Base-by-base conservation (phyloP, 2,888 invertebrate species). In the Drosophila tanythrix region DNA sequence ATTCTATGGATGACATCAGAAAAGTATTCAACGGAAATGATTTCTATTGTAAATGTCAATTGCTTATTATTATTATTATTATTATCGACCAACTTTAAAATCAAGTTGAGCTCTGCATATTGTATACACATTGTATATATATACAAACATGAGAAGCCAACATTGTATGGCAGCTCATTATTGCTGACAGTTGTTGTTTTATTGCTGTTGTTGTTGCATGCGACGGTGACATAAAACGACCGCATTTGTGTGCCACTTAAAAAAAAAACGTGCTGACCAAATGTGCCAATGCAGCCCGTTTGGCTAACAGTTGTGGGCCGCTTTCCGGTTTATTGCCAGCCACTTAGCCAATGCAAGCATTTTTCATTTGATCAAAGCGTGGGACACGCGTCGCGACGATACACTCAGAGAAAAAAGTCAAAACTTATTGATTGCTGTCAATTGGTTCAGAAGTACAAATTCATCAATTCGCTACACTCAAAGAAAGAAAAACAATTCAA, bases 211-310 rank as follows among this genome's bases (percentile, higher is more conserved):
- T 59, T 60, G 75, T 58, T 75, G 80, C 81, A 79, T 77, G 81
- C 48, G 81, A 52, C 81, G 70, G 70, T 57, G 63, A 80, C 76
- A 80, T 80, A 53, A 76, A 70, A 57, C 57, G 25, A 51, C 60
- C 76, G 57, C 76, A 76, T 57, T 76, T 57, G 60, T 70, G 76
- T 80, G 77, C 77, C 81, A 76, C 57, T 77, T 77, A 66, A 66
- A 53, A 29, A 35, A 27, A 56, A n/a, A 38, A 25, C 15, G 27
- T 38, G 60, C 80, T 81, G 81, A 65, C 77, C 77, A 78, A 76
- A 78, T 81, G 77, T 46, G 77, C 51, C 76, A 76, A 80, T 64
- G 63, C 63, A 62, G 29, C 38, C 18, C 43, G 33, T 33, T 75
- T 75, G 59, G 76, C 61, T 25, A 69, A 50, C 57, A 57, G 80